These are phyloP conservation scores for Polydrusus pterygomalis DNA, from an alignment of 2,888 invertebrate genomes.

Conservation along the genomic window DNA sequence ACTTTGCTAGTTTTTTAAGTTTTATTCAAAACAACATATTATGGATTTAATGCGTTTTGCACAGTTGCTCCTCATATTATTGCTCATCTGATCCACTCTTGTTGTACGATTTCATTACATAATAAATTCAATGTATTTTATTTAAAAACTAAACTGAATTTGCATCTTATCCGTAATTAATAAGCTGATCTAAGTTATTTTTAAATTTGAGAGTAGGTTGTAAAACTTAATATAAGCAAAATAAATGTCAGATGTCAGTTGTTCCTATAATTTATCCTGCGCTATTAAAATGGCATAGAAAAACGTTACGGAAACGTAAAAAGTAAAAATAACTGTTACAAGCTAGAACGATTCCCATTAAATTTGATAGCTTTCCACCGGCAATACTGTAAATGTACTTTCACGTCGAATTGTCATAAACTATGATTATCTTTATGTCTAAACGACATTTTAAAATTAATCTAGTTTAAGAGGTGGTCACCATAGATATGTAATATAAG, in stretches of 20 bases:
- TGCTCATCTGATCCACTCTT: too few species aligned
- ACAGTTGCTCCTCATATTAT: too few species aligned
- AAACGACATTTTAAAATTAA: slow-evolving; percentile 7
- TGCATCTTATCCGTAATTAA: neutral
- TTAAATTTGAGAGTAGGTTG: neutral
- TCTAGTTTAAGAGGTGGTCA: slow-evolving; percentile 10
- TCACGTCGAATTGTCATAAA: slow-evolving; percentile 22
- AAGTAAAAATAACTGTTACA: slow-evolving; percentile 27
- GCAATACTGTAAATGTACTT: slow-evolving; percentile 18
- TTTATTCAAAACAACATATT: too few species aligned
- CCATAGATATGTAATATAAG: too few species aligned
- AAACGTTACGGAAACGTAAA: slow-evolving; percentile 19
- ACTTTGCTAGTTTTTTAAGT: too few species aligned
- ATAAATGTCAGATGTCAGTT: slow-evolving; percentile 11
- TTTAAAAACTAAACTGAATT: too few species aligned
- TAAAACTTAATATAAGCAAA: slow-evolving; percentile 8
- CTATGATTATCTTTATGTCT: slow-evolving; percentile 13
- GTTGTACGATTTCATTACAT: too few species aligned
- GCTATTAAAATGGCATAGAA: slow-evolving; percentile 20
- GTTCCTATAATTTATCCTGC: slow-evolving; percentile 6
- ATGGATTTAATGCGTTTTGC: too few species aligned
- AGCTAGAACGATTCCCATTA: slow-evolving; percentile 26
- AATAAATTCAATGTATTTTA: too few species aligned
- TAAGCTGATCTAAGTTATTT: slow-evolving; percentile 7
- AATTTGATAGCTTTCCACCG: slow-evolving; percentile 26